These are phyloP conservation scores for Muraenolepis orangiensis DNA, from an alignment of 2,797 vertebrate species.

Conservation along the genomic window DNA sequence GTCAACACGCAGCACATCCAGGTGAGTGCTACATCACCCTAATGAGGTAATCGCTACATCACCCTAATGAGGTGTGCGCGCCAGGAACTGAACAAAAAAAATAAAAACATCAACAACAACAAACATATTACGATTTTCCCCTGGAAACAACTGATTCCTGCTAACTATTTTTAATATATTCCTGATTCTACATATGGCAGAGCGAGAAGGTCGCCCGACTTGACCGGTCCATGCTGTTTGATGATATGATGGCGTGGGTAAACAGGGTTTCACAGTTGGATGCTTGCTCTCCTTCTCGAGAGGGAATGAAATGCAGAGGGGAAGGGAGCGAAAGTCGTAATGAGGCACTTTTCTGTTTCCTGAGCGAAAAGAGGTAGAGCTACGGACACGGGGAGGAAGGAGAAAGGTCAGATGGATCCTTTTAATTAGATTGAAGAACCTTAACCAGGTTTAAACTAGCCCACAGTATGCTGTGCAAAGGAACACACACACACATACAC, in stretches of 20 bases:
- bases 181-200: not conserved
- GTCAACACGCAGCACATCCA: not conserved
- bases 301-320: constrained; percentile 30
- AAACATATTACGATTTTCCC: not conserved
- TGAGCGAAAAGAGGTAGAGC: constrained; percentile 21
- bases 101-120: not conserved
- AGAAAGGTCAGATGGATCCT: constrained; percentile 34
- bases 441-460: constrained; percentile 37
- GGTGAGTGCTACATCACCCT: not conserved
- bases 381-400: constrained; percentile 30
- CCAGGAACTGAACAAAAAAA: not conserved
- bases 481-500: not conserved
- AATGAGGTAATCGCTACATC: not conserved
- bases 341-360: constrained; percentile 39
- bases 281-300: constrained; percentile 28
- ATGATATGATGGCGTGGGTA: not conserved
- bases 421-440: constrained; percentile 41
- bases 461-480: constrained; percentile 44
- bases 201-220: not conserved
- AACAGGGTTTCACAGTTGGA: constrained; percentile 13
- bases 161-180: not conserved
- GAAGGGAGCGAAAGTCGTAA: constrained; percentile 39
- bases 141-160: not conserved
- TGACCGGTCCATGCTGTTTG: not conserved
- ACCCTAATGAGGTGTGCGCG: not conserved